A percentile compares a stretch with the other conserved stretches of the same genome.
Evolutionary conservation across 2,888 invertebrate genomes (phyloP).

Genomic region (Amaurobius ferox): DNA sequence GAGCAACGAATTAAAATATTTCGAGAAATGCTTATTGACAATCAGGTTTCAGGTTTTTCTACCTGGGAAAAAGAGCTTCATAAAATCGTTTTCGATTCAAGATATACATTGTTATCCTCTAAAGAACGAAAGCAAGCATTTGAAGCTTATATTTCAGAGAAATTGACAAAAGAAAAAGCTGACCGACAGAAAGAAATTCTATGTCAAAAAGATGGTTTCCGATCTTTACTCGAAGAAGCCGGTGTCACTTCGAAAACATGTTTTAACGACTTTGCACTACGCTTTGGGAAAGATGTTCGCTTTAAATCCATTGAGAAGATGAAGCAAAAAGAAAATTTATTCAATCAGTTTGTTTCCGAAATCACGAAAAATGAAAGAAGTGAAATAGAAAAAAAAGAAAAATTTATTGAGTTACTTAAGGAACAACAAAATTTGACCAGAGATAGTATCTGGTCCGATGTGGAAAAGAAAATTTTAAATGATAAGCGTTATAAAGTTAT

Average conservation of each 20-base stretch:
- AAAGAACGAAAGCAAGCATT: constrained; percentile 93
- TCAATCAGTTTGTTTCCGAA: constrained; percentile 3
- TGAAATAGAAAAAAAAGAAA: background rate
- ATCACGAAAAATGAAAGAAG: background rate
- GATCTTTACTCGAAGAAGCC: constrained; percentile 22
- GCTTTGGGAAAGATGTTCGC: constrained; percentile 24
- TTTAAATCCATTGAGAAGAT: constrained; percentile 34
- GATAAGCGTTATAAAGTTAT: constrained; percentile 36
- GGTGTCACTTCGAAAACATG: constrained; percentile 8
- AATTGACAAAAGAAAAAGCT: constrained; percentile 87
- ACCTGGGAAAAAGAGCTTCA: constrained; percentile 99
- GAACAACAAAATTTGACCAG: constrained; percentile 2
- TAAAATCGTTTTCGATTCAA: constrained; percentile 98
- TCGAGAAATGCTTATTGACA: constrained; percentile 96
- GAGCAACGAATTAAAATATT: constrained; percentile 95
- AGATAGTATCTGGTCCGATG: constrained; percentile 26
- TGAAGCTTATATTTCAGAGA: constrained; percentile 92
- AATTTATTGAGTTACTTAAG: constrained; percentile 31
- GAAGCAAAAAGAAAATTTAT: constrained; percentile 20
- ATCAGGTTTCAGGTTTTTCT: constrained; percentile 97
- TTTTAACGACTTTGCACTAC: constrained; percentile 29
- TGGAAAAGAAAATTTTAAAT: background rate
- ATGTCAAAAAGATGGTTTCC: constrained; percentile 7
- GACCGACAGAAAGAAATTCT: constrained; percentile 92
- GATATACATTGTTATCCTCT: constrained; percentile 95